Conservation (phyloP, 1,140 invertebrate genomes). For the Dendrolimus punctatus region DNA sequence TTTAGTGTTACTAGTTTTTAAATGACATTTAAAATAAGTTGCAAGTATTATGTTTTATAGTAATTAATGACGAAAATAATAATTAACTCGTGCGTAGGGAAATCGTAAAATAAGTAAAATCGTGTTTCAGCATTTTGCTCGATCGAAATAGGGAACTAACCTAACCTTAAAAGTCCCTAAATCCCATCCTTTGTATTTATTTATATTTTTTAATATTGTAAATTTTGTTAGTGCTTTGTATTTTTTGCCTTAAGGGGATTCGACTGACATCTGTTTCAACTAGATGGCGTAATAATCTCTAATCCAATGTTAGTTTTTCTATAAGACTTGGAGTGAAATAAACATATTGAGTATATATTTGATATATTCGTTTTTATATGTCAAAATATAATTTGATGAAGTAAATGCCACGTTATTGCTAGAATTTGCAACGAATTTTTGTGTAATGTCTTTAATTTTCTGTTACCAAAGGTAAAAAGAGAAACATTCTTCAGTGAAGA, state of each 20-base stretch:
- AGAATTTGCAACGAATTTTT: too few species aligned
- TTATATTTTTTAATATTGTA: conserved; percentile 48
- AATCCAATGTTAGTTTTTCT: too few species aligned
- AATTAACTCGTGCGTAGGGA: conserved; percentile 1
- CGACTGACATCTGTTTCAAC: too few species aligned
- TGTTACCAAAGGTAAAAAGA: too few species aligned
- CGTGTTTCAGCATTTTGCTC: conserved; percentile 5
- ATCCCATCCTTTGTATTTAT: conserved; percentile 58
- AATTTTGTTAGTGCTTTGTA: conserved; percentile 64
- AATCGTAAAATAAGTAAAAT: conserved; percentile 12
- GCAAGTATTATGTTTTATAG: conserved; percentile 37
- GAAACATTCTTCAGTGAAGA: too few species aligned
- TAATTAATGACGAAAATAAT: not conserved
- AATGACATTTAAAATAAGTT: conserved; percentile 23
- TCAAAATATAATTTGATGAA: too few species aligned
- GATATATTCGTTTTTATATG: too few species aligned
- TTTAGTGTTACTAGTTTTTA: conserved; percentile 47
- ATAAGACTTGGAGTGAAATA: too few species aligned
- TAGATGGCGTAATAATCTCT: too few species aligned
- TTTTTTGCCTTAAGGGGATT: conserved; percentile 39
- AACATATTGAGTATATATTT: too few species aligned
- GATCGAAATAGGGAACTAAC: conserved; percentile 23
- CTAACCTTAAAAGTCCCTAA: conserved; percentile 32
- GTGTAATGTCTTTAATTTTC: too few species aligned
- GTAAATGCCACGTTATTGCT: too few species aligned